A percentile compares a stretch with the other conserved stretches of the same genome.
These are phyloP conservation scores for Taxidea taxus DNA, from an alignment of 2,113 vertebrate genomes.

Conservation along the genomic window DNA sequence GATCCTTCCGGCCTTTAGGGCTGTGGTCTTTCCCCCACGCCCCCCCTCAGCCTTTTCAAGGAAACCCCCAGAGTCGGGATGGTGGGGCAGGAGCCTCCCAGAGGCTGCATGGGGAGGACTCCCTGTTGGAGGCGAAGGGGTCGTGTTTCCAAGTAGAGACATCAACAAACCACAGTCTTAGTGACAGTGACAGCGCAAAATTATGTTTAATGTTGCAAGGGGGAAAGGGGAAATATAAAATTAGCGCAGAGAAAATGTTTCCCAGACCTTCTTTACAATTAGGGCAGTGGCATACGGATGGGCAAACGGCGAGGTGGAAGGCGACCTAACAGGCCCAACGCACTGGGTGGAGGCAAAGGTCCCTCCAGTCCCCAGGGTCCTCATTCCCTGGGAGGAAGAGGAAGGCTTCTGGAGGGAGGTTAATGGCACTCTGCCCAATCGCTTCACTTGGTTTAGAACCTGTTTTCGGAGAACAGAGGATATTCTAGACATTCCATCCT, in stretches of 20 bases:
- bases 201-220: constrained; percentile 75
- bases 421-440: background rate
- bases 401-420: background rate
- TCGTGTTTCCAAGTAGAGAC: constrained; percentile 72
- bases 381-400: background rate
- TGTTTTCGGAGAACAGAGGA: background rate
- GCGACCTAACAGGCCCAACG: fast-evolving
- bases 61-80: constrained; percentile 61
- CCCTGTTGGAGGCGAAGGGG: constrained; percentile 73
- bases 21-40: background rate
- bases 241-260: constrained; percentile 74
- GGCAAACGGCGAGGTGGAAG: background rate
- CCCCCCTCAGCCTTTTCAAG: background rate
- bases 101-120: constrained; percentile 30
- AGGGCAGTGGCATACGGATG: constrained; percentile 22
- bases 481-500: background rate
- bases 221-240: constrained; percentile 77
- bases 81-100: background rate
- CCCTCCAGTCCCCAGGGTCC: background rate
- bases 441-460: background rate
- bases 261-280: constrained; percentile 67
- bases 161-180: constrained; percentile 79
- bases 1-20: background rate
- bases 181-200: constrained; percentile 78
- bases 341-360: background rate